Evolutionary conservation across 2,888 invertebrate species (phyloP).

Genomic region (Conus canariensis): DNA sequence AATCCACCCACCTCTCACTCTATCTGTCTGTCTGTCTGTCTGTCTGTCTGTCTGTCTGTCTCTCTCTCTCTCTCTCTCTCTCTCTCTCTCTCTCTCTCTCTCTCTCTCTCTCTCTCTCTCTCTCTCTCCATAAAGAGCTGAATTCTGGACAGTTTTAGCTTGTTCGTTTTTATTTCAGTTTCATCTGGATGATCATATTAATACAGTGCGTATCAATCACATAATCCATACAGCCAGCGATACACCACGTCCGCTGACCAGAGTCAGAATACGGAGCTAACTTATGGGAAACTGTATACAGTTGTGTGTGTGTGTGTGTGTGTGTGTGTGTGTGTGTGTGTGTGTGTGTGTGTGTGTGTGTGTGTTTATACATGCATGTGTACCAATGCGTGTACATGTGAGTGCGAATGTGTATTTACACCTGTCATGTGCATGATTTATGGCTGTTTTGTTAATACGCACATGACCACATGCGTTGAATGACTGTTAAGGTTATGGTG

Average conservation of each 20-base stretch:
- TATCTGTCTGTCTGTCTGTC: background rate
- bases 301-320: background rate
- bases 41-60: background rate
- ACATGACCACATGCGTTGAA: too few species aligned
- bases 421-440: background rate
- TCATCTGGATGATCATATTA: too few species aligned
- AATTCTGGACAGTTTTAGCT: background rate
- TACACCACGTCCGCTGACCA: too few species aligned
- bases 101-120: constrained; percentile 23
- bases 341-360: constrained; percentile 10
- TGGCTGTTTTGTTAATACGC: background rate
- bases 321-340: constrained; percentile 7
- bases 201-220: too few species aligned
- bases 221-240: too few species aligned
- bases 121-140: background rate
- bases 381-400: background rate
- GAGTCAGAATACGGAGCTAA: too few species aligned
- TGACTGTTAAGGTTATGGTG: too few species aligned
- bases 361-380: background rate
- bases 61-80: background rate
- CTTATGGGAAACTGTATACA: too few species aligned
- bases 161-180: background rate
- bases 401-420: background rate
- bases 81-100: constrained; percentile 15
- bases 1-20: background rate